Conservation (phyloP, 2,888 invertebrate genomes). For the Hofmannophila pseudospretella region DNA sequence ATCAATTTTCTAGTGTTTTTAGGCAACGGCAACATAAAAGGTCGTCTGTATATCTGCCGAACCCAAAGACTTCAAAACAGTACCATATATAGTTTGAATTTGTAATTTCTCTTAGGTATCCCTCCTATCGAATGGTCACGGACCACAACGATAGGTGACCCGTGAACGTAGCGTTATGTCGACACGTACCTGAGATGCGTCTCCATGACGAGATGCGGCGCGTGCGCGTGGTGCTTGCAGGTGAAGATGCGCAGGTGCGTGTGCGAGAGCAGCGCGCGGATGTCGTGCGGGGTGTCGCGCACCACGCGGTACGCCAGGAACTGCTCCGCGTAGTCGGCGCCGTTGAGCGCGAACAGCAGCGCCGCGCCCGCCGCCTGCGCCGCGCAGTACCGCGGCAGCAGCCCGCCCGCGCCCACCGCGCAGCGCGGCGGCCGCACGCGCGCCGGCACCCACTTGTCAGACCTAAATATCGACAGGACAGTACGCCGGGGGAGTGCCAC, state of each 20-base stretch:
- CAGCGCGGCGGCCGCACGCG: conserved; percentile 84
- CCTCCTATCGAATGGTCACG: no score
- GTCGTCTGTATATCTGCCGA: no score
- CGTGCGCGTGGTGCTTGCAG: conserved; percentile 64
- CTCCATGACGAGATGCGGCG: conserved; percentile 79
- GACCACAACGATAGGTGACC: no score
- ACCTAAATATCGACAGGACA: conserved; percentile 68
- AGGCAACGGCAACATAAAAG: no score
- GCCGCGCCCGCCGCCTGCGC: conserved; percentile 81
- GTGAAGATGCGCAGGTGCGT: conserved; percentile 85
- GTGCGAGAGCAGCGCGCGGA: conserved; percentile 88
- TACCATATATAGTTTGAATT: no score
- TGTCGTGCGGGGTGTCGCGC: conserved; percentile 86
- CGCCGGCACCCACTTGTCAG: conserved; percentile 81
- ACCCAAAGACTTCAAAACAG: no score
- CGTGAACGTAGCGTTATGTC: no score
- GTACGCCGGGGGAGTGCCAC: no score
- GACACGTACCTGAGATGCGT: conserved; percentile 78
- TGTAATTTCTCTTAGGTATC: no score
- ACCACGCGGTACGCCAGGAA: conserved; percentile 90
- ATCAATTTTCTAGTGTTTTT: no score
- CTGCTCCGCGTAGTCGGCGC: conserved; percentile 83
- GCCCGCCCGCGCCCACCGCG: conserved; percentile 82
- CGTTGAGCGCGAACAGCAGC: conserved; percentile 83
- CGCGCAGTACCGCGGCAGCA: conserved; percentile 88